Evolutionary conservation across 2,888 invertebrate species (phyloP), one percentile per base, ranked within the genome.

Genomic region (Salpingus planirostris): DNA sequence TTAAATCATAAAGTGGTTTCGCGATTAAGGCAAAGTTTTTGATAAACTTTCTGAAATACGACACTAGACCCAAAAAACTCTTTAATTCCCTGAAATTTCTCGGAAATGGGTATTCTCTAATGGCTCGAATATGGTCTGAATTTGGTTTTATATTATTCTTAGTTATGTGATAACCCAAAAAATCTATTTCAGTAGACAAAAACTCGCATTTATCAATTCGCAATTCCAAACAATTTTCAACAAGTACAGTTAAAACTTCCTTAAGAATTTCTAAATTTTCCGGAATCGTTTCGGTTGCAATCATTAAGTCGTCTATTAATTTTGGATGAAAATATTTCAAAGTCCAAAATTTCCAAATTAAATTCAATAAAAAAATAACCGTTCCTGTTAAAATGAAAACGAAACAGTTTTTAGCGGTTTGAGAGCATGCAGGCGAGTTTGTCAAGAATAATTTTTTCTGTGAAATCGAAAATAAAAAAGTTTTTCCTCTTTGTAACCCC

Each of bases 231-330:
- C 15, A 13, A 14, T 27, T 23, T 2, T 13, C 11, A n/a, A 18
- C 31, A 10, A 25, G 7, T 12, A 31, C 3, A 3, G 11, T 8
- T 11, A 29, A 15, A 22, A 29, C 23, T 8, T 22, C 6, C 24
- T 31, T 13, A 11, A 27, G 8, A 3, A 22, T 13, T 8, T 29
- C 13, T 11, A 29, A 15, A 29, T 15, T 15, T 11, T 15, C 11
- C 10, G 15, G 18, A 10, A 29, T 3, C 2, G 24, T 29, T 11
- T 10, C 12, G 11, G 33, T 15, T 2, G 33, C 23, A 18, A 33
- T 24, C 11, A 33, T 8, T 6, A 33, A 27, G 12, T 33, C 29
- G 24, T 33, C 29, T 2, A 33, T 11, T n/a, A n/a, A n/a, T n/a
- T n/a, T n/a, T n/a, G n/a, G n/a, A n/a, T n/a, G n/a, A n/a, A n/a